Conservation (phyloP, 2,888 invertebrate genomes). For the Melipona beecheii region DNA sequence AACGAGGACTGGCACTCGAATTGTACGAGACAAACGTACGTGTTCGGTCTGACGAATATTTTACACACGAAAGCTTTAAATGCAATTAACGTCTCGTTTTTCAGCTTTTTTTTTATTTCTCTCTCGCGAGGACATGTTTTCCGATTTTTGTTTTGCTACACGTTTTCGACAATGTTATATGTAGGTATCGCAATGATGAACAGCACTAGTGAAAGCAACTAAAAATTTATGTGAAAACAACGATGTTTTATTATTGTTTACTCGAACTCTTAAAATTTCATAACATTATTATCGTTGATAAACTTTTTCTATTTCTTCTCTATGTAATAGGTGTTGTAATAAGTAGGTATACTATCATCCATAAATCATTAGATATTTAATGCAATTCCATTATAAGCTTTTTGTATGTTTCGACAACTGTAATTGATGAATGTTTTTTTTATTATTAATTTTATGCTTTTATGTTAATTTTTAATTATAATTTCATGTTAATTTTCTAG, state of each 20-base stretch:
- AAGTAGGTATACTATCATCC: too few species aligned
- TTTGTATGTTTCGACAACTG: too few species aligned
- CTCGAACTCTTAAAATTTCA: background rate
- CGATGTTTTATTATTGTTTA: background rate
- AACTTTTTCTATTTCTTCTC: background rate
- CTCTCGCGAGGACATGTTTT: slow-evolving; percentile 7
- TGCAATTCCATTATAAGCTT: too few species aligned
- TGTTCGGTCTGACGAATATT: slow-evolving; percentile 55
- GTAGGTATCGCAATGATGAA: background rate
- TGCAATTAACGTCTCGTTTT: slow-evolving; percentile 56
- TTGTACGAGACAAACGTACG: slow-evolving; percentile 29
- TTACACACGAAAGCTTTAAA: slow-evolving; percentile 53
- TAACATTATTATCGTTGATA: too few species aligned
- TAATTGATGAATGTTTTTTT: too few species aligned
- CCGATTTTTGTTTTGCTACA: slow-evolving; percentile 6
- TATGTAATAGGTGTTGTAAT: background rate
- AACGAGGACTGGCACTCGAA: slow-evolving; percentile 32
- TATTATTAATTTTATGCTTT: too few species aligned
- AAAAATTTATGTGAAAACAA: slow-evolving; percentile 7
- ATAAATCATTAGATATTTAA: too few species aligned
- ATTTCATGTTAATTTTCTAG: too few species aligned
- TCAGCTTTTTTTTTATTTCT: background rate
- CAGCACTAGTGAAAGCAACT: background rate
- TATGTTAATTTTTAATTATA: too few species aligned
- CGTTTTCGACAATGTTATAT: slow-evolving; percentile 8